phyloP scores from a whole-genome alignment of 2,888 invertebrate species.

The Sericinus montela region DNA sequence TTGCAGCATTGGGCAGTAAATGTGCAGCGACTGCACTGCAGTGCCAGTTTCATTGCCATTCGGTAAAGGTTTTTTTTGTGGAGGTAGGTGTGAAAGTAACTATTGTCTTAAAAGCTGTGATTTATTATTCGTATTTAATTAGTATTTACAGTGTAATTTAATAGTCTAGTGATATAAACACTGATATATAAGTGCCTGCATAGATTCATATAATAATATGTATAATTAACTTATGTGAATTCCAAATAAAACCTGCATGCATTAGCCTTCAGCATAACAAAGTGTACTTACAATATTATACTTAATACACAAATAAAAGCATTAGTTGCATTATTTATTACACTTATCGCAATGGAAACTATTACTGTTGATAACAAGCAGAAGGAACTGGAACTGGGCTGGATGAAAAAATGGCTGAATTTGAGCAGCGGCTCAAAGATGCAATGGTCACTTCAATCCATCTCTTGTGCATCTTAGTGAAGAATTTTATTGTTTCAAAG shows the following conservation, averaged over 20 bases:
- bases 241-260: neutral
- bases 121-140: no score
- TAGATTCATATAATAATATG: no score
- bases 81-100: no score
- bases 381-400: neutral
- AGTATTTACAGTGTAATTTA: no score
- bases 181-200: no score
- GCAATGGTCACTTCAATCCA: neutral
- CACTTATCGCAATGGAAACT: neutral
- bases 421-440: neutral
- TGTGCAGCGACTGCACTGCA: no score
- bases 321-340: neutral
- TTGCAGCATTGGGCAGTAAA: no score
- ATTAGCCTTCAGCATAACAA: neutral
- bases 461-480: neutral
- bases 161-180: no score
- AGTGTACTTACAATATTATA: neutral
- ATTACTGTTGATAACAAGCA: neutral
- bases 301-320: neutral
- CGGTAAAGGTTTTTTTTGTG: no score
- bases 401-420: neutral
- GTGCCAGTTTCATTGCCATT: no score
- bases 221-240: no score
- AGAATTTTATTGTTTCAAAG: neutral
- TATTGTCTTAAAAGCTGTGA: no score